Conservation (phyloP, 2,888 invertebrate species). For the Watsonalla binaria region DNA sequence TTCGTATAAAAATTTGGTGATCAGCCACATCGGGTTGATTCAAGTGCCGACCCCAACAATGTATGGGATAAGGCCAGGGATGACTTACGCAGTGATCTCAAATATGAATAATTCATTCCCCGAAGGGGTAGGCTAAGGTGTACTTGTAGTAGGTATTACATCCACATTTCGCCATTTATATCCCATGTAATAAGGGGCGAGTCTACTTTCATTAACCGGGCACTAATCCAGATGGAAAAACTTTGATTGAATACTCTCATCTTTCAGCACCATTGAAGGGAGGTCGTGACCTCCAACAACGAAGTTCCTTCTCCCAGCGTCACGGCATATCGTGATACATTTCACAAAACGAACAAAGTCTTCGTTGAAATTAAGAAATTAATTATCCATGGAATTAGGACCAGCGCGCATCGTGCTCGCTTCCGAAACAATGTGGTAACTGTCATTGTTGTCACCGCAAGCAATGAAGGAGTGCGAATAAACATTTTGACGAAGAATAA, state of each 20-base stretch:
- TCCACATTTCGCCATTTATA: no score
- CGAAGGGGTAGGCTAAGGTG: no score
- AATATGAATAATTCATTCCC: no score
- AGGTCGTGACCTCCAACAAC: slow-evolving; percentile 39
- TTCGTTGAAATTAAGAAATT: slow-evolving; percentile 15
- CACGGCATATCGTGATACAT: slow-evolving; percentile 29
- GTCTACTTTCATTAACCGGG: no score
- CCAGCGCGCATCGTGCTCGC: background rate
- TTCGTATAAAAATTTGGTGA: no score
- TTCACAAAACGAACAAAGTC: slow-evolving; percentile 13
- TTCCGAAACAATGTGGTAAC: background rate
- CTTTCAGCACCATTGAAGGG: slow-evolving; percentile 20
- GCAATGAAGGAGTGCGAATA: background rate
- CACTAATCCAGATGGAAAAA: background rate
- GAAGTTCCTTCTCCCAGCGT: slow-evolving; percentile 31
- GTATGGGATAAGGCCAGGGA: no score
- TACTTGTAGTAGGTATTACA: no score
- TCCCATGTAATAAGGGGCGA: no score
- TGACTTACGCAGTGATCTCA: no score
- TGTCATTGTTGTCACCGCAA: background rate
- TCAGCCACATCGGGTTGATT: no score
- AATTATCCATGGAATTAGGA: slow-evolving; percentile 9
- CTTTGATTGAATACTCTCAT: no score
- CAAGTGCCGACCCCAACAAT: no score
- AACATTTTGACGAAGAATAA: background rate